Evolutionary conservation across 2,888 invertebrate genomes (phyloP), one percentile per base, ranked within the genome.

Genomic region (Eurois occulta): DNA sequence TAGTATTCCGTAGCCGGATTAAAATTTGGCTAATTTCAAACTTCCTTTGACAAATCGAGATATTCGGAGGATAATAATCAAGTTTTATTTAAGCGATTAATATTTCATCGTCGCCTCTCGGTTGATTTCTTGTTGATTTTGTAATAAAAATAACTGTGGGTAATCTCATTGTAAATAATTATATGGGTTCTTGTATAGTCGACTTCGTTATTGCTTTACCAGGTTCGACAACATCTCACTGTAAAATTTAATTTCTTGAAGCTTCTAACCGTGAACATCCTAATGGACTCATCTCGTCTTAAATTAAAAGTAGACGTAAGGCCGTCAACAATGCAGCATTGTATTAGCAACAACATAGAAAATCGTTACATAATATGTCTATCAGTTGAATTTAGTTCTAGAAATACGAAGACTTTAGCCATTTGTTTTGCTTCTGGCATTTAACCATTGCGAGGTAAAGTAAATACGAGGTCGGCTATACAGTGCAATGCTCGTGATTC

Each of bases 1-100:
- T 88, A 88, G 77, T 83, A 85, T 87, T 85, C 81, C 35, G 73
- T 38, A 52, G 70, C 74, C 48, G 85, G 76, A 88, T 85, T 85
- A 81, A 87, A 87, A 84, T 87, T 85, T 84, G 68, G 80, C 85
- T 88, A 87, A 88, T 87, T 85, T 85, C 66, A 55, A 84, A 81
- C 67, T 81, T 58, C 32, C 69, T 77, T 79, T 81, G 81, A 81
- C 74, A 83, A 80, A 87, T 78, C 70, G 75, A 65, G 60, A 82
- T 3, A 32, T 80, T 80, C 72, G 62, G 21, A 24, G 58, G 55
- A 80, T 77, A 74, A 83, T 70, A 78, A 65, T 77, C 46, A 78
- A 41, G 80, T 77, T 82, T 80, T 72, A 60, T 81, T 79, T 52
- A 64, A 75, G 41, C 65, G 43, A 77, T 83, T 77, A 58, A 78